Evolutionary conservation across 2,888 invertebrate genomes (phyloP).

Genomic region (Seira ritae): DNA sequence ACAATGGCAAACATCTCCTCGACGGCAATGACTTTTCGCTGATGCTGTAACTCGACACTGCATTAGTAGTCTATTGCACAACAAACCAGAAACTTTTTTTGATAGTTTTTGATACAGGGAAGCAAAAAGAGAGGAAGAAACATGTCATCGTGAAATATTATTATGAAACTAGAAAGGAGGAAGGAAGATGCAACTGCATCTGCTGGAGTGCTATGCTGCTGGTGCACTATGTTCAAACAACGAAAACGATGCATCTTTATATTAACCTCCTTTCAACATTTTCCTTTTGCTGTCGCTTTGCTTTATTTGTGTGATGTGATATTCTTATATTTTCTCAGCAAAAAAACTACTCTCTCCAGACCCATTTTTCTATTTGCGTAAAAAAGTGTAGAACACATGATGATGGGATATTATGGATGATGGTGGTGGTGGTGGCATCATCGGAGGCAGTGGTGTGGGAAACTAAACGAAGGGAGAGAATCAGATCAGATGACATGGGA

Average conservation of each 20-base stretch:
- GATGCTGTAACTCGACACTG: neutral
- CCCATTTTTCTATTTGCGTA: slow-evolving; percentile 40
- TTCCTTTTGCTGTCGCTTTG: neutral
- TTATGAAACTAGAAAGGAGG: neutral
- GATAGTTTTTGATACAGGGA: neutral
- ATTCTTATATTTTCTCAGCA: neutral
- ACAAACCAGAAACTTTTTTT: neutral
- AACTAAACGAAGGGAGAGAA: slow-evolving; percentile 21
- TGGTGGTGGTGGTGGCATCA: slow-evolving; percentile 16
- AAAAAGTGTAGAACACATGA: slow-evolving; percentile 28
- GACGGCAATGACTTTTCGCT: neutral
- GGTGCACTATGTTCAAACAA: neutral
- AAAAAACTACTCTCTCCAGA: slow-evolving; percentile 7
- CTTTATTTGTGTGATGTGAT: slow-evolving; percentile 23
- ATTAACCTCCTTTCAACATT: slow-evolving; percentile 25
- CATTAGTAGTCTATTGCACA: neutral
- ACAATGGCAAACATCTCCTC: no score
- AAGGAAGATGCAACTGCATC: neutral
- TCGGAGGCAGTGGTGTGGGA: slow-evolving; percentile 19
- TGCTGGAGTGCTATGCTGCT: slow-evolving; percentile 10
- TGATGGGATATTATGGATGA: slow-evolving; percentile 44
- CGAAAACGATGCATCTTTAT: neutral
- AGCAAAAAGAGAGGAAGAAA: neutral
- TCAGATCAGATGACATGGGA: neutral
- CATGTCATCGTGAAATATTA: slow-evolving; percentile 2